phyloP scores from a whole-genome alignment of 2,113 vertebrate species.

The Pedetes capensis region DNA sequence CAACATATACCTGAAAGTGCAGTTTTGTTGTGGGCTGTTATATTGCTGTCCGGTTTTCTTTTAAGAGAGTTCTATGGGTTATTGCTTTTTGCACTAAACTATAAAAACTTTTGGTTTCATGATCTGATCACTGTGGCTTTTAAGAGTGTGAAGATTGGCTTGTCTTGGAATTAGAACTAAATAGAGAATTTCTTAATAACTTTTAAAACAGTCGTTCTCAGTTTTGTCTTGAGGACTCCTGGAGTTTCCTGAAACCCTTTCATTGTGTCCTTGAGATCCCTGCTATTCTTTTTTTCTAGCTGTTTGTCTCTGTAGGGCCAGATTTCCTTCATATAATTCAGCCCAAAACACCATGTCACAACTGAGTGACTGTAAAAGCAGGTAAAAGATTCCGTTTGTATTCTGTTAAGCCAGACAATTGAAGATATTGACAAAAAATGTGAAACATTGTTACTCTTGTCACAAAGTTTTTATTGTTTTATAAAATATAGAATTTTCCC shows the following conservation, averaged over 20 bases:
- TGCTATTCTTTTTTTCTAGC: background rate
- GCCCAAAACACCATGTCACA: background rate
- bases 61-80: background rate
- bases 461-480: constrained; percentile 6
- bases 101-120: background rate
- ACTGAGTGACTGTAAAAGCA: background rate
- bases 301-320: background rate
- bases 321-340: background rate
- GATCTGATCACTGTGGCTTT: background rate
- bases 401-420: background rate
- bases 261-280: background rate
- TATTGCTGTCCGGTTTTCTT: background rate
- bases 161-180: background rate
- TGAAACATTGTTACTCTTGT: background rate
- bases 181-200: background rate
- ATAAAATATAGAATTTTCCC: no score
- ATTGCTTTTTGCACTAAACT: background rate
- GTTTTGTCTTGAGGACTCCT: background rate
- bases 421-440: background rate
- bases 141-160: background rate
- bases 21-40: background rate
- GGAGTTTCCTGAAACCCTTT: background rate
- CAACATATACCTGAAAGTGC: background rate
- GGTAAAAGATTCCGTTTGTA: background rate
- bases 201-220: background rate